Percentiles rank a stretch among this genome's conserved stretches.
Evolutionary conservation across 1,140 invertebrate species (phyloP).

Genomic region (Oryzaephilus surinamensis): DNA sequence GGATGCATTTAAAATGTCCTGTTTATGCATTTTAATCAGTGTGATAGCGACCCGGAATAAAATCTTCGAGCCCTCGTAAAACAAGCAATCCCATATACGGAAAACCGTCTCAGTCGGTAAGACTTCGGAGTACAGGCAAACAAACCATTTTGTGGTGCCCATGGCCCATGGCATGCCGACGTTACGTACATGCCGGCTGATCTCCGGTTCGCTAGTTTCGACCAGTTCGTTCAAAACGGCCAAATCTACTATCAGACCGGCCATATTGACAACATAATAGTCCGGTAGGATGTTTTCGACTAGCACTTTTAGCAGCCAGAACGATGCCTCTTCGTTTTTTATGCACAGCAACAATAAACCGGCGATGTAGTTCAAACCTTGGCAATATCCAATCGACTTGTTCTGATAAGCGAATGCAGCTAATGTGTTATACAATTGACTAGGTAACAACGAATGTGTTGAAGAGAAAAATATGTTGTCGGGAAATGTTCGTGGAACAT

Average conservation of each 20-base stretch:
- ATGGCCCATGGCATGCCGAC: slow-evolving; percentile 75
- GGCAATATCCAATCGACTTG: slow-evolving; percentile 79
- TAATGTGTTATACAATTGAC: slow-evolving; percentile 73
- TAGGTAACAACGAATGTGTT: slow-evolving; percentile 50
- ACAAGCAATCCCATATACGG: slow-evolving; percentile 89
- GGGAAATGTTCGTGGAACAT: slow-evolving; percentile 82
- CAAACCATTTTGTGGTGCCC: slow-evolving; percentile 88
- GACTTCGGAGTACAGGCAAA: slow-evolving; percentile 85
- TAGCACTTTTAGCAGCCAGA: slow-evolving; percentile 81
- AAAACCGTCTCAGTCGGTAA: slow-evolving; percentile 84
- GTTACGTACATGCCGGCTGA: slow-evolving; percentile 66
- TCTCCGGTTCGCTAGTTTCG: slow-evolving; percentile 64
- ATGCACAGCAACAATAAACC: slow-evolving; percentile 75
- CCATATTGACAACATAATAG: slow-evolving; percentile 82
- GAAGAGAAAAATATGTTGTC: slow-evolving; percentile 87
- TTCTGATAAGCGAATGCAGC: slow-evolving; percentile 85
- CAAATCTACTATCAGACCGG: slow-evolving; percentile 75
- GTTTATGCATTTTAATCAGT: slow-evolving; percentile 62
- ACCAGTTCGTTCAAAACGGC: slow-evolving; percentile 78
- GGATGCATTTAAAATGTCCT: slow-evolving; percentile 57
- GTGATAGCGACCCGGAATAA: slow-evolving; percentile 78
- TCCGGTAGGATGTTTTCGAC: slow-evolving; percentile 73
- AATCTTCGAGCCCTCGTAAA: slow-evolving; percentile 79
- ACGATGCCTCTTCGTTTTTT: slow-evolving; percentile 79
- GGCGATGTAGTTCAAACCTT: slow-evolving; percentile 88